Evolutionary conservation across 1,140 invertebrate genomes (phyloP).

Genomic region (Trichogramma pretiosum): DNA sequence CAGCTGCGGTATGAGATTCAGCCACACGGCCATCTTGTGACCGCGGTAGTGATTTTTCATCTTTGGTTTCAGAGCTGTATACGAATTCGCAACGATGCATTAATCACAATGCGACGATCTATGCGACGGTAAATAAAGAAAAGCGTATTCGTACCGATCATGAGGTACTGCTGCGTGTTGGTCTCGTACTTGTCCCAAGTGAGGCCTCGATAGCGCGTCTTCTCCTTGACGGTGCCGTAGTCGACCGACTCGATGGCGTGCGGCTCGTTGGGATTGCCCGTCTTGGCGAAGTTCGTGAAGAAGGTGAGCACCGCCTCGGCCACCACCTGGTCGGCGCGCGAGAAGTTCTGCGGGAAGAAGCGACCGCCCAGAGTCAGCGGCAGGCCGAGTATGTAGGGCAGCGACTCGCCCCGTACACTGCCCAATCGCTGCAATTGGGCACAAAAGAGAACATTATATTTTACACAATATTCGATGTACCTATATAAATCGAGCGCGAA

Average conservation of each 20-base stretch:
- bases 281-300: slow-evolving; percentile 67
- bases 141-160: slow-evolving; percentile 61
- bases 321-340: slow-evolving; percentile 62
- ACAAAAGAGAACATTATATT: not conserved
- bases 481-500: too few species aligned
- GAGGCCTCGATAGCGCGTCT: slow-evolving; percentile 51
- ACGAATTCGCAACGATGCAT: slow-evolving; percentile 21
- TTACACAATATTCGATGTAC: too few species aligned
- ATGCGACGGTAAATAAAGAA: too few species aligned
- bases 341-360: slow-evolving; percentile 63
- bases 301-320: slow-evolving; percentile 66
- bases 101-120: too few species aligned
- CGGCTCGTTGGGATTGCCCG: slow-evolving; percentile 61
- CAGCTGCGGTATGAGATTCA: slow-evolving; percentile 80
- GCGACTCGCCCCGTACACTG: slow-evolving; percentile 74
- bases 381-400: slow-evolving; percentile 78
- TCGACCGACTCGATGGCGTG: slow-evolving; percentile 47
- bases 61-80: slow-evolving; percentile 56
- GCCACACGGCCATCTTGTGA: slow-evolving; percentile 87
- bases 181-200: slow-evolving; percentile 67
- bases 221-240: slow-evolving; percentile 51
- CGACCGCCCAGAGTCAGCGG: slow-evolving; percentile 65
- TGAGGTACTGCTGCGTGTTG: slow-evolving; percentile 66
- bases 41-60: slow-evolving; percentile 79
- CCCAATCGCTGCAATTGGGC: slow-evolving; percentile 57